A percentile compares a stretch with the other conserved stretches of the same genome.
Conservation (phyloP, 2,888 invertebrate species). For the Lysandra bellargus region DNA sequence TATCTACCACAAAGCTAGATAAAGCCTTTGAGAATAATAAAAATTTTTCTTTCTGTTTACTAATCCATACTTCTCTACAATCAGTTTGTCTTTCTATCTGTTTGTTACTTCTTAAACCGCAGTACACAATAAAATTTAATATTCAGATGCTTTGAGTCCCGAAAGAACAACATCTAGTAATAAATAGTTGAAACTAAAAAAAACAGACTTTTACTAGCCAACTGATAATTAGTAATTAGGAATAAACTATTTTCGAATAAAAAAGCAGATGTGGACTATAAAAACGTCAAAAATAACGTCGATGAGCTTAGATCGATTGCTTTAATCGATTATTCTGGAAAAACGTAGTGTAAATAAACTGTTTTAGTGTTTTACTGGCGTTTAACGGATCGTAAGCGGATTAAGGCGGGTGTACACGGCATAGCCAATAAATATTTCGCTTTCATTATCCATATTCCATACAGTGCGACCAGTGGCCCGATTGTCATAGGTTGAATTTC, state of each 20-base stretch:
- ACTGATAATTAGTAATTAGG: constrained; percentile 31
- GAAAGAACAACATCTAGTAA: too few relatives aligned
- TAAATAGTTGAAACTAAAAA: background rate
- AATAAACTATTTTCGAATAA: constrained; percentile 34
- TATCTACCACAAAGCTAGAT: too few relatives aligned
- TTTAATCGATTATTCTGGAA: constrained; percentile 41
- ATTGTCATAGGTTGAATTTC: too few relatives aligned
- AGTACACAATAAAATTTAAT: too few relatives aligned
- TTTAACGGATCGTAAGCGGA: constrained; percentile 25
- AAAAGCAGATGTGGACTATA: constrained; percentile 41
- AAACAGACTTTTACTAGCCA: background rate
- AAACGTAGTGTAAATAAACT: constrained; percentile 40
- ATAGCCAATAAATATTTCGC: background rate
- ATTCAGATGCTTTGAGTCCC: too few relatives aligned
- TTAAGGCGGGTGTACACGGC: background rate
- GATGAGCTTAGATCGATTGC: constrained; percentile 40
- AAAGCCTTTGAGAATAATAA: too few relatives aligned
- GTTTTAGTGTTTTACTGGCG: constrained; percentile 35
- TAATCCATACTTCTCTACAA: too few relatives aligned
- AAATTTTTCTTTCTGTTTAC: too few relatives aligned
- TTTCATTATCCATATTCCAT: background rate
- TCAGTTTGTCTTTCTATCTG: too few relatives aligned
- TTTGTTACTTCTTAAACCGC: too few relatives aligned
- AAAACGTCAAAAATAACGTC: constrained; percentile 43
- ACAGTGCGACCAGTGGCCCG: too few relatives aligned